Evolutionary conservation across 2,888 invertebrate genomes (phyloP).

Genomic region (Drosophila leonis): DNA sequence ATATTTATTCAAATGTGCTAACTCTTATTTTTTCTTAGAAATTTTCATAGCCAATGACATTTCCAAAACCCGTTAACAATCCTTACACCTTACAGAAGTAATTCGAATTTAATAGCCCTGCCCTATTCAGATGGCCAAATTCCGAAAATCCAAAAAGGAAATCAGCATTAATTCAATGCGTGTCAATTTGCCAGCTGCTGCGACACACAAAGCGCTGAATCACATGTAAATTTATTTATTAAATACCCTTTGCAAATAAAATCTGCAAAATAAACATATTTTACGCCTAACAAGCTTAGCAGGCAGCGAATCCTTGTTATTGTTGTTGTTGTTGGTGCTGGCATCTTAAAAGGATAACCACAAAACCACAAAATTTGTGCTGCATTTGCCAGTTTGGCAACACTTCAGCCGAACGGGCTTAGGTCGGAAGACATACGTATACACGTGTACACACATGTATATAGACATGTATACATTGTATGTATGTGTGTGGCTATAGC

Average conservation of each 20-base stretch:
- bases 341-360: slow-evolving; percentile 65
- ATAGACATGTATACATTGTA: slow-evolving; percentile 6
- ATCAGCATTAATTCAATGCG: slow-evolving; percentile 37
- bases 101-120: slow-evolving; percentile 2
- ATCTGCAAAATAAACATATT: slow-evolving; percentile 51
- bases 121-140: slow-evolving; percentile 1
- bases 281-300: slow-evolving; percentile 68
- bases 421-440: slow-evolving; percentile 6
- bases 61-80: neutral
- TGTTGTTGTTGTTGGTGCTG: slow-evolving; percentile 34
- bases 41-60: neutral
- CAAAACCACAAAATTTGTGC: slow-evolving; percentile 73
- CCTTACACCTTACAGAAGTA: neutral
- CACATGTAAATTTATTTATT: slow-evolving; percentile 48
- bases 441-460: neutral
- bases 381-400: slow-evolving; percentile 68
- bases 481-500: slow-evolving; percentile 13
- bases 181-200: slow-evolving; percentile 28
- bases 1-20: neutral
- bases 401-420: slow-evolving; percentile 47
- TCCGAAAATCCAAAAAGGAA: slow-evolving; percentile 18
- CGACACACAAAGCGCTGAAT: slow-evolving; percentile 27
- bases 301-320: slow-evolving; percentile 23
- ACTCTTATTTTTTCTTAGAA: neutral
- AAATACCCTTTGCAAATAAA: slow-evolving; percentile 44